Evolutionary conservation across 1,140 invertebrate genomes (phyloP), one percentile per base, ranked within the genome.

Genomic region (Geopemphigus sp.): DNA sequence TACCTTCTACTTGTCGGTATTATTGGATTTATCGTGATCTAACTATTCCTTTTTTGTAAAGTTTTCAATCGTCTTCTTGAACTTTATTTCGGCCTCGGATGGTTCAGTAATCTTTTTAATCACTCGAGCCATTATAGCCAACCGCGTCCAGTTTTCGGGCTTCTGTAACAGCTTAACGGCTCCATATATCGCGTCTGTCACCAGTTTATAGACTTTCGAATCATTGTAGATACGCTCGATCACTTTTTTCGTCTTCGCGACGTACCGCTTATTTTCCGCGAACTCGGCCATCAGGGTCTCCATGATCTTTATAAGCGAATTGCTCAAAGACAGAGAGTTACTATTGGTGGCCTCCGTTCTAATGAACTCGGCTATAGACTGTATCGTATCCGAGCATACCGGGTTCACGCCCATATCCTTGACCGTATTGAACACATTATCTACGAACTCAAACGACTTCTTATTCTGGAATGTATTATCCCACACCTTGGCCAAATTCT

Each of bases 131-230:
- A 53, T 17, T 26, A 2, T 50, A 8, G 12, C 0, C 10, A 70
- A 4, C 10, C 66, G 45, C 0, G 0, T 12, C 22, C 47, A 53
- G 1, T 12, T 70, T 1, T 0, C 6, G 5, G 47, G 47, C 0
- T 17, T 0, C 1, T 26, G 26, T 11, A 70, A 1, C 22, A 70
- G 17, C 5, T 70, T 1, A 0, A 29, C 1, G 15, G 5, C 0
- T 3, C 10, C 5, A 6, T 0, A 1, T 10, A 10, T 0, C 0
- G 17, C 5, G 15, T 26, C 4, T 14, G 0, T 10, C 22, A 24
- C 11, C 15, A 19, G 50, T 15, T 53, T 24, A 1, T 14, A 45
- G 24, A 53, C 24, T 0, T 24, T 8, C 8, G 0, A 1, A 19
- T 19, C 17, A 0, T 11, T 12, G 0, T 0, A 1, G n/a, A 53